Conservation (phyloP, 2,113 vertebrate species). For the Melospiza melodia region DNA sequence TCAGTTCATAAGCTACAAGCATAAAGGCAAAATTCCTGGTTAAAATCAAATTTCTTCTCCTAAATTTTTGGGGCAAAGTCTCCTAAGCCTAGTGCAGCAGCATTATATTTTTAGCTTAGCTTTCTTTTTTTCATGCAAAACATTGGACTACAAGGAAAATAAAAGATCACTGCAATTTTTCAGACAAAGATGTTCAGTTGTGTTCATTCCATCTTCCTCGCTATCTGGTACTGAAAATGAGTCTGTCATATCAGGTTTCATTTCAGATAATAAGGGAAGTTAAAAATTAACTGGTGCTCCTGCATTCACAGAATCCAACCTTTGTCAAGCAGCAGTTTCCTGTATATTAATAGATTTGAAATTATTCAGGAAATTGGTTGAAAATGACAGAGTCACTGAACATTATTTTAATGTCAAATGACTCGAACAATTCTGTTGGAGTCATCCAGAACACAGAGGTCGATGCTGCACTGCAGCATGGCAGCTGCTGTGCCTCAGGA, state of each 20-base stretch:
- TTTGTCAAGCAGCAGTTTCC: slow-evolving; percentile 75
- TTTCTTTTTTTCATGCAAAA: background rate
- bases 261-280: slow-evolving; percentile 69
- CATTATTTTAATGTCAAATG: slow-evolving; percentile 75
- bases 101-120: background rate
- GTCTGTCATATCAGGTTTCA: slow-evolving; percentile 49
- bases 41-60: background rate
- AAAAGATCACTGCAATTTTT: background rate
- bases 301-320: slow-evolving; percentile 69
- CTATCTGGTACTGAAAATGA: slow-evolving; percentile 53
- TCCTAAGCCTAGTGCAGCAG: background rate
- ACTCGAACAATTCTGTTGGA: slow-evolving; percentile 58
- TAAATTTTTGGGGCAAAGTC: background rate
- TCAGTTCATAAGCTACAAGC: background rate
- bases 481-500: background rate
- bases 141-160: background rate
- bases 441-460: slow-evolving; percentile 67
- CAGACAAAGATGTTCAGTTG: background rate
- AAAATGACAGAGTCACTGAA: slow-evolving; percentile 72
- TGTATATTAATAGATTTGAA: slow-evolving; percentile 76
- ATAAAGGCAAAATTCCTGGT: background rate
- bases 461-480: background rate
- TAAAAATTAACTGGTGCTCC: slow-evolving; percentile 64
- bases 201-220: slow-evolving; percentile 10
- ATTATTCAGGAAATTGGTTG: slow-evolving; percentile 80